phyloP scores from a whole-genome alignment of 35 echinoderm and acorn worm genomes.

The Amphiura filiformis region DNA sequence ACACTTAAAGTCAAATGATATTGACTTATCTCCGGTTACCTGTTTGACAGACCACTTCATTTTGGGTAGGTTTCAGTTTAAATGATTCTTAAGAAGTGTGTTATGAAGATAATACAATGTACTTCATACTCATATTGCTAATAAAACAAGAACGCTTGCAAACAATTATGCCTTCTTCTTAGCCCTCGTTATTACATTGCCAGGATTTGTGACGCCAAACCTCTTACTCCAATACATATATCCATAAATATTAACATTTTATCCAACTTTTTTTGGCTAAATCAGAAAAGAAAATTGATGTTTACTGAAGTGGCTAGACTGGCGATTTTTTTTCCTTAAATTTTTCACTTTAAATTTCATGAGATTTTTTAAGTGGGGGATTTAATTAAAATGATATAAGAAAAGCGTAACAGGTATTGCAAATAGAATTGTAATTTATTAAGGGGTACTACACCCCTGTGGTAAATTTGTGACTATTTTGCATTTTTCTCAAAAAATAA shows the following conservation, averaged over 20 bases:
- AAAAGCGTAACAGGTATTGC: too few relatives aligned
- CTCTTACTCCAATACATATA: not conserved
- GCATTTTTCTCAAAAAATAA: too few relatives aligned
- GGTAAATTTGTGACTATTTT: too few relatives aligned
- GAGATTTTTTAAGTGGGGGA: too few relatives aligned
- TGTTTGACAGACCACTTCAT: not conserved
- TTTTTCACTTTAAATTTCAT: too few relatives aligned
- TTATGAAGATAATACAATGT: not conserved
- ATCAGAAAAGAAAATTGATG: not conserved
- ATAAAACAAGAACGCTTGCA: not conserved
- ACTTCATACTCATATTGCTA: not conserved
- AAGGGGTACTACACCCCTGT: too few relatives aligned
- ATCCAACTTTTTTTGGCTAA: not conserved
- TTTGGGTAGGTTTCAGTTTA: not conserved
- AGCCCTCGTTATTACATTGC: not conserved
- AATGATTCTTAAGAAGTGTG: not conserved
- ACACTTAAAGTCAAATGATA: not conserved
- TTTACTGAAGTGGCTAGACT: not conserved
- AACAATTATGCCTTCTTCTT: not conserved
- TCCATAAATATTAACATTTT: not conserved
- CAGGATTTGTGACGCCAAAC: not conserved
- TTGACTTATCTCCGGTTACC: not conserved
- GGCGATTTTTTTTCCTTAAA: too few relatives aligned
- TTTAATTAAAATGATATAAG: too few relatives aligned
- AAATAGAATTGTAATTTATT: too few relatives aligned